Conservation (phyloP, 2,797 vertebrate genomes). For the Scolopax bukidnonensis region DNA sequence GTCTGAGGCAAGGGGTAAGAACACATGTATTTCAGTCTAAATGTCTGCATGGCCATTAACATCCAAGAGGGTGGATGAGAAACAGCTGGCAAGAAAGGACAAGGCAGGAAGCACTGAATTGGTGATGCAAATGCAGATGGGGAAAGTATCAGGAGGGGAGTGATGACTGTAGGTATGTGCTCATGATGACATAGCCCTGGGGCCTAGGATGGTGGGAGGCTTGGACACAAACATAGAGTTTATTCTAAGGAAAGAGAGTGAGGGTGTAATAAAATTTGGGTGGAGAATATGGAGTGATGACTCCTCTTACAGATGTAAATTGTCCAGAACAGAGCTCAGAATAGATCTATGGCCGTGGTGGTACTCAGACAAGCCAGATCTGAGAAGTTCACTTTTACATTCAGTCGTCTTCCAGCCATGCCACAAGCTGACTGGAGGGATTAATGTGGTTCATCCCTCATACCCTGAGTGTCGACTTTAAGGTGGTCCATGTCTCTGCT, state of each 20-base stretch:
- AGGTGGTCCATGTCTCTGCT: background rate
- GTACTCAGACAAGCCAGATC: background rate
- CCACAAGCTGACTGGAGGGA: background rate
- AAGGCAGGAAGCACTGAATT: background rate
- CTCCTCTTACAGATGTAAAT: background rate
- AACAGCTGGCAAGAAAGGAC: background rate
- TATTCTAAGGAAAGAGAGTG: background rate
- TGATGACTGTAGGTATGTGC: background rate
- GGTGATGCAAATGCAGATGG: background rate
- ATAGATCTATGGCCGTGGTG: background rate
- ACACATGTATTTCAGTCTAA: background rate
- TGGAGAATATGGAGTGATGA: fast-evolving
- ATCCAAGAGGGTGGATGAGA: background rate
- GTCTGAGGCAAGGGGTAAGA: background rate
- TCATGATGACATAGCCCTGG: background rate
- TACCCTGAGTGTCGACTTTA: background rate
- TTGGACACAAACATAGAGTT: background rate
- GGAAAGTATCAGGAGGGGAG: background rate
- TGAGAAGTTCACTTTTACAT: background rate
- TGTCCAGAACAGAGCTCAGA: background rate
- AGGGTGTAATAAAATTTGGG: background rate
- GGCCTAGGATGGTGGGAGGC: background rate
- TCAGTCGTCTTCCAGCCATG: background rate
- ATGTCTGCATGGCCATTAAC: background rate
- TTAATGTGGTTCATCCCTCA: background rate